Evolutionary conservation across 2,797 vertebrate genomes (phyloP).

Genomic region (Otus scops): DNA sequence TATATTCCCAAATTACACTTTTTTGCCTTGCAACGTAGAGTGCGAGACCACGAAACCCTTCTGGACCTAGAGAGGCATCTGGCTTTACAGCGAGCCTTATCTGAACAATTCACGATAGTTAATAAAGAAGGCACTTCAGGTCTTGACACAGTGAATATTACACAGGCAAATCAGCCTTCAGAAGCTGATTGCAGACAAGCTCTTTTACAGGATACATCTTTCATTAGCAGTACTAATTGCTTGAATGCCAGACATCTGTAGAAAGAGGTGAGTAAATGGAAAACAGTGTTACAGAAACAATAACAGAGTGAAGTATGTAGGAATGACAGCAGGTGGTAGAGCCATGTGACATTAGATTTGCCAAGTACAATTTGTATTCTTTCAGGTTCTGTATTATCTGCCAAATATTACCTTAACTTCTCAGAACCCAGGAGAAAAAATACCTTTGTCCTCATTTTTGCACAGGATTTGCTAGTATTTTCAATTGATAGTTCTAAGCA

Average conservation of each 20-base stretch:
- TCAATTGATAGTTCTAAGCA: background rate
- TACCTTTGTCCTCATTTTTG: background rate
- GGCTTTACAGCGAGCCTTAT: background rate
- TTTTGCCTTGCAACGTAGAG: background rate
- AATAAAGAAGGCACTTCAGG: background rate
- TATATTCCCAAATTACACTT: background rate
- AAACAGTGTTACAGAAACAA: background rate
- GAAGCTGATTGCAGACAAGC: background rate
- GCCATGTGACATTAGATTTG: background rate
- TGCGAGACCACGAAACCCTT: background rate
- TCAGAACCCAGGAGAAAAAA: background rate
- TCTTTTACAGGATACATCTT: background rate
- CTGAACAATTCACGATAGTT: background rate
- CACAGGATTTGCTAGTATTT: background rate
- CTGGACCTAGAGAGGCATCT: background rate
- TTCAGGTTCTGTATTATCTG: background rate
- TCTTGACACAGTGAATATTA: background rate
- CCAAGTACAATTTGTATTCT: background rate
- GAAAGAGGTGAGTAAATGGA: background rate
- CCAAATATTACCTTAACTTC: slow-evolving; percentile 6
- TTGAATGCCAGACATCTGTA: background rate
- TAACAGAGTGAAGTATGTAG: background rate
- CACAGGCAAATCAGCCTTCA: background rate
- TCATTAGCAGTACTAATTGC: background rate
- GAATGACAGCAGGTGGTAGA: background rate